phyloP scores from a whole-genome alignment of 2,113 vertebrate genomes.

The Phodopus roborovskii region DNA sequence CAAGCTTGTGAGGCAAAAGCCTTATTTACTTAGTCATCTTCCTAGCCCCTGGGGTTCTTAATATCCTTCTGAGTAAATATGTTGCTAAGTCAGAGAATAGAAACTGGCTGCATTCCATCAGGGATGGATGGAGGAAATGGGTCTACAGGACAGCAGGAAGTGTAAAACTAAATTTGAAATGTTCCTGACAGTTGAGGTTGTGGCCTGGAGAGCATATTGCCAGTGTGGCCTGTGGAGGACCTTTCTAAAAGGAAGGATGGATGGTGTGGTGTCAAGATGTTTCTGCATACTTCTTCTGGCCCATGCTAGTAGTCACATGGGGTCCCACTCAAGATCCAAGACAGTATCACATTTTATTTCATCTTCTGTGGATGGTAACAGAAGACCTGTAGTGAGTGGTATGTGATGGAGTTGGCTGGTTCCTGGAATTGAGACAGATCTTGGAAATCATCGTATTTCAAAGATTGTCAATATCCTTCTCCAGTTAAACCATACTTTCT shows the following conservation, averaged over 20 bases:
- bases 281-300: not conserved
- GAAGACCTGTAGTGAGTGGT: not conserved
- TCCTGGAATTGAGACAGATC: not conserved
- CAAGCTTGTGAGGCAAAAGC: not conserved
- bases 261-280: not conserved
- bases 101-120: not conserved
- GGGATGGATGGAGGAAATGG: not conserved
- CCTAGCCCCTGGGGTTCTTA: not conserved
- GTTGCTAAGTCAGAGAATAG: constrained; percentile 16
- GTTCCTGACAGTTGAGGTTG: not conserved
- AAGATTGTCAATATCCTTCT: not conserved
- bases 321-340: not conserved
- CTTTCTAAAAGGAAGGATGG: not conserved
- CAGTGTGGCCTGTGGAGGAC: not conserved
- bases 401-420: not conserved
- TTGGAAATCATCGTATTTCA: not conserved
- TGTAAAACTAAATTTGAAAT: not conserved
- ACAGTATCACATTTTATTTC: not conserved
- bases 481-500: not conserved
- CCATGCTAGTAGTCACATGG: not conserved
- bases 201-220: not conserved
- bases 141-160: constrained; percentile 49
- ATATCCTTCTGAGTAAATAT: not conserved
- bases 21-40: not conserved
- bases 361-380: too few relatives aligned